Evolutionary conservation across 2,113 vertebrate genomes (phyloP), one percentile per base, ranked within the genome.

Genomic region (Lichenostomus cassidix): DNA sequence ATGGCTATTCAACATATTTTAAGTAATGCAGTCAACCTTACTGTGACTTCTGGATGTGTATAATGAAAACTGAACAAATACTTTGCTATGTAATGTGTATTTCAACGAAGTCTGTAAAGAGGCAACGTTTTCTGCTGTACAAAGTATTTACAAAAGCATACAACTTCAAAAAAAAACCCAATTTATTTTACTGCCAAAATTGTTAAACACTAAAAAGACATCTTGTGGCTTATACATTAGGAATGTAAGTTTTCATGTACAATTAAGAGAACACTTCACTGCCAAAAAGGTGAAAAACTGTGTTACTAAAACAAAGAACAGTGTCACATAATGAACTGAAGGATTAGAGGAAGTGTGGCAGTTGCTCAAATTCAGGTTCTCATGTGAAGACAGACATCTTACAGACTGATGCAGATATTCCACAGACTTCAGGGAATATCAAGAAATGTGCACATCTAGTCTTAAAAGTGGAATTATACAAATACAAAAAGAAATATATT

Each of bases 161-260:
- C 88, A 95, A 96, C 58, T 94, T 92, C 50, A 79, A 92, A 97
- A 96, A 95, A 56, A 7, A n/a, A 52, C 69, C 56, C 71, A 87
- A 55, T 97, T 98, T 97, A 97, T 98, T 98, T 96, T 93, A 92
- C 92, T 64, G 77, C 7, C 41, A 81, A 91, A 90, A 89, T 97
- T 96, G 80, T 67, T 74, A 80, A 58, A 97, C 87, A 95, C 73
- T 87, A 96, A 94, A 97, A 94, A 91, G 80, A 89, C 68, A 92
- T 47, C 15, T 65, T 44, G 70, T 73, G 53, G 58, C 92, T 96
- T 87, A 91, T 76, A 95, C 70, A 95, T 93, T 52, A 97, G 95
- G 94, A 98, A 97, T 97, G 96, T 96, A 94, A 96, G 94, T 74
- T 87, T 90, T 83, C 85, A 25, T 50, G 59, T 83, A 97, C 68